These are phyloP conservation scores for Rotaria macrura DNA, from an alignment of 2,888 invertebrate genomes.

Conservation along the genomic window DNA sequence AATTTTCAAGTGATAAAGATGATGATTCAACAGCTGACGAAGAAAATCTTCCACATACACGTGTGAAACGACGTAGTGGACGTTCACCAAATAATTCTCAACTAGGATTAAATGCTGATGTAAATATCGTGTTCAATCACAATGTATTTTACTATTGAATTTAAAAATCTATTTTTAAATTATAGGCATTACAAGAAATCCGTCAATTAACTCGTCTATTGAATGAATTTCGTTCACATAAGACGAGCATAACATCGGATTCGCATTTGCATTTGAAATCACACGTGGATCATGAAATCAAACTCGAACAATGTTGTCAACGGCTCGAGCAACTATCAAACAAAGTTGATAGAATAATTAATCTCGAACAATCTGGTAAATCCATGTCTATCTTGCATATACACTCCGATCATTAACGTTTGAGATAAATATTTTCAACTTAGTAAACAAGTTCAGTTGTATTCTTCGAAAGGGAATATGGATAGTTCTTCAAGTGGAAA, in stretches of 20 bases:
- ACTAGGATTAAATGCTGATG: not conserved
- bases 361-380: not conserved
- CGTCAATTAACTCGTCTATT: not conserved
- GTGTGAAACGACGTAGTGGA: conserved; percentile 6
- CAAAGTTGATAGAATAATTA: not conserved
- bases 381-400: no score
- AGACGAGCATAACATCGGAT: not conserved
- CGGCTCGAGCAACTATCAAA: not conserved
- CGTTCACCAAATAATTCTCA: not conserved
- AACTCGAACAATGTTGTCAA: not conserved
- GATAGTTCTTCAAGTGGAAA: no score
- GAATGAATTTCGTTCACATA: not conserved
- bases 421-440: no score
- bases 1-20: not conserved
- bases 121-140: not conserved
- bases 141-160: no score
- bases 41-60: not conserved
- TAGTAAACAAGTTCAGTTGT: no score
- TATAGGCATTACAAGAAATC: not conserved
- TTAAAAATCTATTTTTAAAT: no score
- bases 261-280: no score
- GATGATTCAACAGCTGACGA: conserved; percentile 20
- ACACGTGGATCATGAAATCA: not conserved
- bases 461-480: no score
- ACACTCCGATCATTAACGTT: no score